phyloP scores from a whole-genome alignment of 2,797 vertebrate genomes.

The Coendou prehensilis region DNA sequence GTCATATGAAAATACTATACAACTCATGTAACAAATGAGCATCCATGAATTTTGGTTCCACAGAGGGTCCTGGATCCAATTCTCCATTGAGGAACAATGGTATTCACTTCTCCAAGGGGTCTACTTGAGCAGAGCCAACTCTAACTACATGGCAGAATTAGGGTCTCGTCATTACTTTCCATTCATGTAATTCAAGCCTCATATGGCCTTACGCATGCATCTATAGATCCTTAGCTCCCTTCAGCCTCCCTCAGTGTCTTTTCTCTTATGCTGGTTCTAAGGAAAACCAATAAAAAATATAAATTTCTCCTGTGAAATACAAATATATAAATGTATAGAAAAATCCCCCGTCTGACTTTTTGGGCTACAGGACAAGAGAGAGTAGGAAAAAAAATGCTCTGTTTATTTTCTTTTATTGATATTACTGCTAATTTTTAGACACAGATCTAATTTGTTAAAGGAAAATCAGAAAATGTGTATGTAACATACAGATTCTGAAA shows the following conservation, averaged over 20 bases:
- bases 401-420: slow-evolving; percentile 1
- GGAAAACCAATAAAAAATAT: neutral
- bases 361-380: neutral
- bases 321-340: neutral
- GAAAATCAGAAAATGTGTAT: neutral
- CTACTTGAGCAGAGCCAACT: neutral
- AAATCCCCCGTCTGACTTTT: neutral
- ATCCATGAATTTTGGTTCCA: neutral
- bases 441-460: neutral
- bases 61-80: neutral
- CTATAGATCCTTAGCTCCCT: neutral
- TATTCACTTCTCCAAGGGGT: neutral
- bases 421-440: neutral
- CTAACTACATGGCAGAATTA: neutral
- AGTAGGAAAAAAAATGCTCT: neutral
- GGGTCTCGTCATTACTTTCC: neutral
- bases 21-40: neutral
- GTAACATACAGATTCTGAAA: neutral
- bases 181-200: neutral
- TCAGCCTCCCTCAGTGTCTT: neutral
- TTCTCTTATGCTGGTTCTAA: neutral
- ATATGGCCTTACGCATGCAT: neutral
- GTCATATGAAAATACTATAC: neutral
- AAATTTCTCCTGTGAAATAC: neutral
- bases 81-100: too few relatives aligned